Evolutionary conservation across 2,113 vertebrate genomes (phyloP), one percentile per base, ranked within the genome.

Genomic region (Hyperopisus bebe): DNA sequence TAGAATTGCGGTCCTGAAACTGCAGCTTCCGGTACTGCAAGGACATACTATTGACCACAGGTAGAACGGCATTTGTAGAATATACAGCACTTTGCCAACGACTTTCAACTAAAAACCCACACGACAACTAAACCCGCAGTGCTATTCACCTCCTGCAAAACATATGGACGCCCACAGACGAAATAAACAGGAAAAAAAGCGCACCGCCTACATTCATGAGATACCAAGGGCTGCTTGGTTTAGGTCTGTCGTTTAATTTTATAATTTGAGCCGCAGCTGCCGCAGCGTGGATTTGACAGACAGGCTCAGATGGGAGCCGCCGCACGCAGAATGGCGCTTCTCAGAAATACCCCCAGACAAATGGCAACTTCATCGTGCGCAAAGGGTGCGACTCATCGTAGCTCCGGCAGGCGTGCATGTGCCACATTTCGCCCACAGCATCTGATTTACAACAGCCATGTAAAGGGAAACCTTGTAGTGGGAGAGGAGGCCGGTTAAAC

Each of bases 301-400:
- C 88, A 89, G 51, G 80, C 80, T 62, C 77, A 46, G 89, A 44
- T 85, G 50, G 88, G 58, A 46, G 80, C 44, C 42, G 46, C 53
- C 27, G 27, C 31, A 9, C 17, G 15, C 46, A 19, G 48, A 89
- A 35, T 8, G 62, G 31, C 48, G 17, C 35, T 89, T 50, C 13
- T n/a, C 74, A 89, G 47, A 74, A 88, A 70, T 47, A 19, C 24
- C 62, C 58, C 88, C 15, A 35, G 44, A 50, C 46, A 66, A 48
- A 50, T 48, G 24, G n/a, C 42, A 2, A n/a, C 42, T 77, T 50
- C 19, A 19, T 58, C 15, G 8, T 9, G 48, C 70, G 48, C 35
- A 21, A 5, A 17, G 19, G 39, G 50, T 62, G 35, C 39, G 5
- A 8, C 19, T 39, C 9, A 80, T 39, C 17, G 39, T n/a, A 66